phyloP scores from a whole-genome alignment of 2,113 vertebrate species.

The Bombycilla garrulus region DNA sequence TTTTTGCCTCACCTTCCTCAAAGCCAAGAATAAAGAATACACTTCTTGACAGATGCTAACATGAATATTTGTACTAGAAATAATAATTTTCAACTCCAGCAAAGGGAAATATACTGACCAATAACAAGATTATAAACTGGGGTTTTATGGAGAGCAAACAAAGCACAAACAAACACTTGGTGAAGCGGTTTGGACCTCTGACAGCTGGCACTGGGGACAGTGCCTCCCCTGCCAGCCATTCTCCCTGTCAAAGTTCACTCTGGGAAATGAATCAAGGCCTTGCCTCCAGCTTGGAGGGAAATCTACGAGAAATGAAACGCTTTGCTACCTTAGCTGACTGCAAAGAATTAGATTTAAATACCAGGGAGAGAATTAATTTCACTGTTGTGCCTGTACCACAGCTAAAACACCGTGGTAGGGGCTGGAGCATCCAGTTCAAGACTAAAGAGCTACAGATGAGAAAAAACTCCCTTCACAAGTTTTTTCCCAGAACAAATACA shows the following conservation, averaged over 20 bases:
- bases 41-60: background rate
- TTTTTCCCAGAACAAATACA: background rate
- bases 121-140: background rate
- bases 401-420: background rate
- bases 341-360: background rate
- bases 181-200: background rate
- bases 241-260: background rate
- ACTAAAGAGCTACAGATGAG: background rate
- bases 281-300: background rate
- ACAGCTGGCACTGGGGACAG: background rate
- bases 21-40: background rate
- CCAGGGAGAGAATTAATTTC: background rate
- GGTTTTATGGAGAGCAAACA: background rate
- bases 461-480: background rate
- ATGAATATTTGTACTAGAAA: background rate
- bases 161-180: background rate
- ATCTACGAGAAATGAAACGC: background rate
- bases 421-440: background rate
- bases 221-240: background rate
- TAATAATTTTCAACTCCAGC: background rate
- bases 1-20: background rate
- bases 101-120: background rate
- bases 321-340: background rate
- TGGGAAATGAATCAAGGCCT: background rate
- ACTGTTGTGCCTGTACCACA: background rate